Conservation (phyloP, 1,140 invertebrate species). For the Pseudachorutes palmiensis region DNA sequence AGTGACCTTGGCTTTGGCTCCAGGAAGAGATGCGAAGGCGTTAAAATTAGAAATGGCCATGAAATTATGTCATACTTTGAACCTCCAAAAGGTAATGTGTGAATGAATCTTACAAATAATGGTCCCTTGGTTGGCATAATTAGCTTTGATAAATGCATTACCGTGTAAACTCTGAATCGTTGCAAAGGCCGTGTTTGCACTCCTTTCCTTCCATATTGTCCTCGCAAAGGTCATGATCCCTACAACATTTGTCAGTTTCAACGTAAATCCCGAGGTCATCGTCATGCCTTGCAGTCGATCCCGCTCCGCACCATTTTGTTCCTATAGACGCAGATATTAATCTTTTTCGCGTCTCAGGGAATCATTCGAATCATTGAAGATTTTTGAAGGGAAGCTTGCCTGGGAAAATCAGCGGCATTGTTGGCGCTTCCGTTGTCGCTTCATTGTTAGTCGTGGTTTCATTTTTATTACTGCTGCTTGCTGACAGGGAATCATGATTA, state of each 20-base stretch:
- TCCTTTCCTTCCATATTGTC: slow-evolving; percentile 51
- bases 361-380: no score
- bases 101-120: neutral
- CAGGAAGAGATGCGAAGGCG: no score
- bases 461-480: no score
- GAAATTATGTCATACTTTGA: no score
- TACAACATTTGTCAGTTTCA: slow-evolving; percentile 66
- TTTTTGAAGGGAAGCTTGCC: neutral
- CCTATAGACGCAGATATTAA: no score
- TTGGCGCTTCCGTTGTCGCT: neutral
- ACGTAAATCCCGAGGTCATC: slow-evolving; percentile 58
- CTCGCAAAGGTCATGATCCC: slow-evolving; percentile 67
- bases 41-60: no score
- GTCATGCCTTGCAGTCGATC: slow-evolving; percentile 57
- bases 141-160: slow-evolving; percentile 28
- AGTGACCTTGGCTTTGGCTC: no score
- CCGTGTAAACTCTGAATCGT: slow-evolving; percentile 58
- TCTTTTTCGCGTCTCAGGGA: no score
- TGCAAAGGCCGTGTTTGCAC: slow-evolving; percentile 58
- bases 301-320: slow-evolving; percentile 64
- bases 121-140: neutral
- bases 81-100: no score
- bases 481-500: no score
- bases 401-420: slow-evolving; percentile 9
- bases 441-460: neutral